A percentile compares a stretch with the other conserved stretches of the same genome.
Evolutionary conservation across 1,140 invertebrate species (phyloP).

Genomic region (Brachionus asplanchnoidis): DNA sequence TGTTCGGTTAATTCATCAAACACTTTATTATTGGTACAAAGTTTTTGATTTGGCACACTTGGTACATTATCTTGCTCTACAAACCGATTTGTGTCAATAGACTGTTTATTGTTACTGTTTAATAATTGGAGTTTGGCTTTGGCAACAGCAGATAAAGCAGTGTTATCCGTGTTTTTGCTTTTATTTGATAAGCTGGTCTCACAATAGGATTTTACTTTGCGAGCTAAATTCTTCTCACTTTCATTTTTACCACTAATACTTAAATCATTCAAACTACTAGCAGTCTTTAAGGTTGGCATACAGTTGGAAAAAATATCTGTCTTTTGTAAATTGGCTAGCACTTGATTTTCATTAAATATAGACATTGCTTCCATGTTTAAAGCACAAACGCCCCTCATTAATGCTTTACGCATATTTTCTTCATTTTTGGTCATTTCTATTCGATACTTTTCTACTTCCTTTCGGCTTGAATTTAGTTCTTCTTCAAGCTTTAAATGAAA

Average conservation of each 20-base stretch:
- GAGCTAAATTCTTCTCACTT: not conserved
- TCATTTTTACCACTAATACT: not conserved
- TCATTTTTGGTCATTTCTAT: constrained; percentile 43
- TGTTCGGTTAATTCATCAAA: constrained; percentile 24
- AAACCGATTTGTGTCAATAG: not conserved
- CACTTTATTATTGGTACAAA: constrained; percentile 11
- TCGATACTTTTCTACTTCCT: constrained; percentile 48
- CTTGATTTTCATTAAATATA: constrained; percentile 46
- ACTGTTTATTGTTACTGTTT: not conserved
- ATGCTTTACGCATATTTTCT: constrained; percentile 55
- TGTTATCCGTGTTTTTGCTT: not conserved
- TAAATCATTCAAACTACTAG: not conserved
- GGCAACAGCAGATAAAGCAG: not conserved
- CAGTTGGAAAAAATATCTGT: not conserved
- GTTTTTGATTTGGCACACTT: not conserved
- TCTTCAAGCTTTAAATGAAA: not conserved
- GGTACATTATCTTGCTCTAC: not conserved
- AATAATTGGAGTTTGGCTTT: constrained; percentile 9
- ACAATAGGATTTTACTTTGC: constrained; percentile 25
- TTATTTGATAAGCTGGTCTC: not conserved
- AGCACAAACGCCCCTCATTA: constrained; percentile 56
- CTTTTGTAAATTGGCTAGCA: not conserved
- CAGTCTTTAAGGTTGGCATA: not conserved
- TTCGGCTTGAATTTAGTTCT: constrained; percentile 49
- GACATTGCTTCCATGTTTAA: constrained; percentile 57